A percentile compares a stretch with the other conserved stretches of the same genome.
phyloP scores from a whole-genome alignment of 2,113 vertebrate genomes.

The Erythrocercus mccallii region DNA sequence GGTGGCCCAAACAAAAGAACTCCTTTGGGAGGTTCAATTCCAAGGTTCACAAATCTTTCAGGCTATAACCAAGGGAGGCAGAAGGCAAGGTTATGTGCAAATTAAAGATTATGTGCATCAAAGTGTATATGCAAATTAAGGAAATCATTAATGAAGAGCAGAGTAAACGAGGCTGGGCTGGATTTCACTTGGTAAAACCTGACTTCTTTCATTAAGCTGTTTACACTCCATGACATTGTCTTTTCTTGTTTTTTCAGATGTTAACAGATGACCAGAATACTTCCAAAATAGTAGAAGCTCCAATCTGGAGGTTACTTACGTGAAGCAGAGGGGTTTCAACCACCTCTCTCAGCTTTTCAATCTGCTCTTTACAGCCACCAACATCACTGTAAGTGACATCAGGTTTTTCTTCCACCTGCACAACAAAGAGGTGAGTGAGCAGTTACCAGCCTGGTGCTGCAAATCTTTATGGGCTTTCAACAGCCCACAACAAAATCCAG shows the following conservation, averaged over 20 bases:
- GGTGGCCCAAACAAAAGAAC: conserved; percentile 97
- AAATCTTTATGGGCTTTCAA: not conserved
- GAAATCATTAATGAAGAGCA: not conserved
- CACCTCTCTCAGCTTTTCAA: conserved; percentile 96
- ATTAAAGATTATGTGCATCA: not conserved
- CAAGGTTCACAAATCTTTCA: conserved; percentile 96
- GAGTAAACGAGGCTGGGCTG: not conserved
- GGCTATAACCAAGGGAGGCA: conserved; percentile 75
- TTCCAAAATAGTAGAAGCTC: not conserved
- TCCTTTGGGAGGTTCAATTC: conserved; percentile 97
- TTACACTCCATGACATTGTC: not conserved
- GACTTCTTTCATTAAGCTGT: not conserved
- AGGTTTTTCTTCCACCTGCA: conserved; percentile 96
- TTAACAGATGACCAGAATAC: not conserved
- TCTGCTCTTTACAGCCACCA: conserved; percentile 98
- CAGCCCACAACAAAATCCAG: not conserved
- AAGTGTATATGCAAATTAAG: not conserved
- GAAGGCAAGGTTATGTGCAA: not conserved
- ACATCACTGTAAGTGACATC: conserved; percentile 99
- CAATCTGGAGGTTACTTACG: conserved; percentile 74
- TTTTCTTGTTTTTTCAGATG: not conserved
- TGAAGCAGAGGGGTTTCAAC: conserved; percentile 97
- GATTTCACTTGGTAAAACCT: not conserved
- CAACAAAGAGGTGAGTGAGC: not conserved
- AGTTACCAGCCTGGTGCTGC: not conserved